Base-by-base conservation (phyloP, 37 sponge, comb jelly and placozoan species). In the Petrosia ficiformis region DNA sequence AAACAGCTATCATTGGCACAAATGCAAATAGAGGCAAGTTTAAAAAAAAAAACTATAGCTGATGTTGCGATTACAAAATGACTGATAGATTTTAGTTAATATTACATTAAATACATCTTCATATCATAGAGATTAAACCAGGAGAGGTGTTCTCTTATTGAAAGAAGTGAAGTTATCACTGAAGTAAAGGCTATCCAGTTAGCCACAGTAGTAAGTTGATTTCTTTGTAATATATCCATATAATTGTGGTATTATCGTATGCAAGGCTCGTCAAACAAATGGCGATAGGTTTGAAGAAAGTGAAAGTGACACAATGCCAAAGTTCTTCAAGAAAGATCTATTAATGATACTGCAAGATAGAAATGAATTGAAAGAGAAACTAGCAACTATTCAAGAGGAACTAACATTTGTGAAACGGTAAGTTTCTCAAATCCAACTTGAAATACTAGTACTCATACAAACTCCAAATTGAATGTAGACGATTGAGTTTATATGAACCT, bases 271-370 rank as follows among this genome's bases (percentile, higher is more conserved):
- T 48, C 14, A 14, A 8, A 48, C 54, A 48, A 48, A 48, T 14
- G 54, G 54, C 14, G 54, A 48, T 48, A 19, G 54, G 14, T 48
- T 48, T 14, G 54, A 48, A 19, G 54, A 48, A 19, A 48, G 54
- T 19, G 54, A 14, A 48, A 14, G 14, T 48, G 8, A 8, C 8
- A 67, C 72, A 25, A 39, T 64, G 6, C 86, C 91, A 8, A 77
- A 72, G 57, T 85, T 74, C 64, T 85, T 70, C 79, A 81, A 85
- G 38, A 44, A 77, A 11, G 91, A 90, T 32, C 71, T 90, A 10
- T 42, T 90, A 3, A 1, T 26, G 24, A 78, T 90, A 31, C 68
- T 90, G 48, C 70, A 56, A 4, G 87, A 87, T 6, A 80, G 81
- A 34, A 75, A 66, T 33, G 75, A 70, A 63, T 72, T 85, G 36